These are phyloP conservation scores for Plebejus melissa DNA, from an alignment of 2,888 invertebrate genomes.

Conservation along the genomic window DNA sequence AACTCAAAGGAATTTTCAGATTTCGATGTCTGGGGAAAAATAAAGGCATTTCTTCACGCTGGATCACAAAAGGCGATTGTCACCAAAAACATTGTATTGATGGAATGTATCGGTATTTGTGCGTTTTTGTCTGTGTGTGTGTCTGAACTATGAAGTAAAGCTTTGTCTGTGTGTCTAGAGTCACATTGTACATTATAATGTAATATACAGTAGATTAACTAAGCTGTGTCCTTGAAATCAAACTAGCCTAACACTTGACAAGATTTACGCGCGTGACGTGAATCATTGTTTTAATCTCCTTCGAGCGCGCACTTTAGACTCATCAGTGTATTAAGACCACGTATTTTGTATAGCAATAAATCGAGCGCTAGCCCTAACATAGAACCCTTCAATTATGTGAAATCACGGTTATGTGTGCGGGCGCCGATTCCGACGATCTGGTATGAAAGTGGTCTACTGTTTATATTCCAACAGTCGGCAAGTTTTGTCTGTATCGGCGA, in stretches of 20 bases:
- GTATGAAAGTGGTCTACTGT: not conserved
- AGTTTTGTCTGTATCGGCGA: not conserved
- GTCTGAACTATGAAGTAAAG: not conserved
- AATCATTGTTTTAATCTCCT: not conserved
- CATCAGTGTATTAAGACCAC: too few species aligned
- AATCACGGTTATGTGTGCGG: not conserved
- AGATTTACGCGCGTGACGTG: not conserved
- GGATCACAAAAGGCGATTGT: not conserved
- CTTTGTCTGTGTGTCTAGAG: not conserved
- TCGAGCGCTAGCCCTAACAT: not conserved
- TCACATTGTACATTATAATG: not conserved
- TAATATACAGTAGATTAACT: not conserved
- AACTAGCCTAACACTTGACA: not conserved
- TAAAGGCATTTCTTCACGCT: not conserved
- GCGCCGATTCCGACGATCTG: not conserved
- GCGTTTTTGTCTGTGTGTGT: not conserved
- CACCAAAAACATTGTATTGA: slow-evolving; percentile 7
- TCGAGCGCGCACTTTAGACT: too few species aligned
- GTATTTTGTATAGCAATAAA: too few species aligned
- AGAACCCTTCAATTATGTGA: not conserved
- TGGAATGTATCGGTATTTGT: slow-evolving; percentile 3
- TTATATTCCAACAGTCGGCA: not conserved
- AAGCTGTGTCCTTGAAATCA: too few species aligned
- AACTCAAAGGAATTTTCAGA: not conserved
- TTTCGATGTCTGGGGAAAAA: not conserved